Evolutionary conservation across 2,888 invertebrate species (phyloP).

Genomic region (Latrodectus hesperus): DNA sequence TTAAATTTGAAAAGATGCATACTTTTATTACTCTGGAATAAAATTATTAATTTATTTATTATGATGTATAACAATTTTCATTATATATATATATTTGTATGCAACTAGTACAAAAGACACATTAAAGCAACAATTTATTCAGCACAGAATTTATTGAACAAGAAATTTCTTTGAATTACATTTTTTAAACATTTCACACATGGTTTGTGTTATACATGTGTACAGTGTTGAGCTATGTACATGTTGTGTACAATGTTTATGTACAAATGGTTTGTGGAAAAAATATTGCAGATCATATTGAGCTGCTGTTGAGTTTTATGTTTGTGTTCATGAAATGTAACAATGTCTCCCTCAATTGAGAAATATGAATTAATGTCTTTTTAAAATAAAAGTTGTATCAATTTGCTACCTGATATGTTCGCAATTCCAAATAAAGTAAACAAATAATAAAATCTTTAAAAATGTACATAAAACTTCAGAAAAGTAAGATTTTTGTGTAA

Average conservation of each 20-base stretch:
- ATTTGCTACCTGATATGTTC: background rate
- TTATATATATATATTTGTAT: too few relatives aligned
- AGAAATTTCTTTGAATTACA: conserved; percentile 55
- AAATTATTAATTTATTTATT: background rate
- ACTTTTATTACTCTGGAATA: background rate
- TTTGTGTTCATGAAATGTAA: conserved; percentile 45
- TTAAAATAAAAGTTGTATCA: too few relatives aligned
- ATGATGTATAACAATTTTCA: background rate
- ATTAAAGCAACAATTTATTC: conserved; percentile 10
- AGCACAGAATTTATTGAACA: conserved; percentile 68
- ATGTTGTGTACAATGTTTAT: conserved; percentile 69
- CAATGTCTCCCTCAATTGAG: conserved; percentile 16
- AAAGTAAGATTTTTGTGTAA: too few relatives aligned
- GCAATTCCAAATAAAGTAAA: background rate
- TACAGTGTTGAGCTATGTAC: conserved; percentile 69
- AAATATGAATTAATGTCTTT: background rate
- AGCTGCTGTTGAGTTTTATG: conserved; percentile 38
- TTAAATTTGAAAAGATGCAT: too few relatives aligned
- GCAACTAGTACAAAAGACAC: too few relatives aligned
- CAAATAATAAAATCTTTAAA: background rate
- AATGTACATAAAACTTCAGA: background rate
- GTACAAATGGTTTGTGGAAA: conserved; percentile 68
- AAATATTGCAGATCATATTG: conserved; percentile 42
- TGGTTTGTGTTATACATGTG: conserved; percentile 67
- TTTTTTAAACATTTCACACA: conserved; percentile 53